Conservation (phyloP, 37 sponge, comb jelly and placozoan species). For the Aplysina aerophoba region DNA sequence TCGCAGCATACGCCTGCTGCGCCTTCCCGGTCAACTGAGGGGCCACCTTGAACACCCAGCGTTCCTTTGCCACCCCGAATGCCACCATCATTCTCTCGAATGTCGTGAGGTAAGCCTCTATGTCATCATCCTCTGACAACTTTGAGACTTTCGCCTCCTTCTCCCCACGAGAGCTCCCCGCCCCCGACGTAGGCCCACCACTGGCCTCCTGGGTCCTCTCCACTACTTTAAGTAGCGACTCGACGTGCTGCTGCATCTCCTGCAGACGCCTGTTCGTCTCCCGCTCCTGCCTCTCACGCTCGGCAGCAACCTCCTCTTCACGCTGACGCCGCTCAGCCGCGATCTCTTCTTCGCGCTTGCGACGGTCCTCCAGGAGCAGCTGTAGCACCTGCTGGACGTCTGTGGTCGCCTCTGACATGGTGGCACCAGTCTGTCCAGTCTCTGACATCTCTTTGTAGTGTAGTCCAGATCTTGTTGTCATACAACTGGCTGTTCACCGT, state of each 20-base stretch:
- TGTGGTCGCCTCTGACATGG: too few relatives aligned
- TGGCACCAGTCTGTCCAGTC: too few relatives aligned
- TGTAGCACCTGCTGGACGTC: too few relatives aligned
- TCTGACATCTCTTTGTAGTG: too few relatives aligned
- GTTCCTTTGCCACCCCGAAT: neutral
- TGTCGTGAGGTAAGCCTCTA: too few relatives aligned
- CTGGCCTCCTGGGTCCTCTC: neutral
- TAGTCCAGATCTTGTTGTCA: too few relatives aligned
- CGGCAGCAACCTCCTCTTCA: neutral
- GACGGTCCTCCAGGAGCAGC: too few relatives aligned
- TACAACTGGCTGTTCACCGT: too few relatives aligned
- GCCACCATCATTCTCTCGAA: neutral
- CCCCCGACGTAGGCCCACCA: neutral
- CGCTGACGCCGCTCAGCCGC: neutral
- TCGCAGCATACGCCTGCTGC: constrained; percentile 32
- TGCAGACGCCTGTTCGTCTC: neutral
- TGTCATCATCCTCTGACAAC: neutral
- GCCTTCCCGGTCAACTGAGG: constrained; percentile 3
- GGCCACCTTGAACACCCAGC: neutral
- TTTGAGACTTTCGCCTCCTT: neutral
- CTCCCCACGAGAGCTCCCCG: neutral
- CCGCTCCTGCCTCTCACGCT: constrained; percentile 2
- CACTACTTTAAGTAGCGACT: too few relatives aligned
- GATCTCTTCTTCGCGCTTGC: neutral
- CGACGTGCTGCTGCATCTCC: too few relatives aligned